phyloP scores from a whole-genome alignment of 2,888 invertebrate species.

The Leptopilina drosophilae region DNA sequence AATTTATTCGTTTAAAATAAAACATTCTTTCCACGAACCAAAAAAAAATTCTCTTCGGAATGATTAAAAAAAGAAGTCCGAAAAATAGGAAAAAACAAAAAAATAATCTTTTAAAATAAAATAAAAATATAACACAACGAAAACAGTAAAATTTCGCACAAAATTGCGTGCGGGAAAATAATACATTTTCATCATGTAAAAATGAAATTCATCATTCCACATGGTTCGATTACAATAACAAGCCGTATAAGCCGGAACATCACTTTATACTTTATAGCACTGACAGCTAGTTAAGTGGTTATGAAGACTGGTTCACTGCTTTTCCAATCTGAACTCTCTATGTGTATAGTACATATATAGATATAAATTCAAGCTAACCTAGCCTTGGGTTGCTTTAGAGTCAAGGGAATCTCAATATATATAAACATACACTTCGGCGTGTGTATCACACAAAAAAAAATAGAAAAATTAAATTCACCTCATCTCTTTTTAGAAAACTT shows the following conservation, averaged over 20 bases:
- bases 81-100: no score
- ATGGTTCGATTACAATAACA: constrained; percentile 5
- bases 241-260: constrained; percentile 1
- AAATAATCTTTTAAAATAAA: no score
- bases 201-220: neutral
- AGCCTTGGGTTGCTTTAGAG: constrained; percentile 6
- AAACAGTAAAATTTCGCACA: no score
- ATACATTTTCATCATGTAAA: neutral
- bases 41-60: no score
- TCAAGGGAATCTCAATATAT: constrained; percentile 1
- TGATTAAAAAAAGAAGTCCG: no score
- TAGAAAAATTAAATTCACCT: constrained; percentile 1
- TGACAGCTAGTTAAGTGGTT: constrained; percentile 32
- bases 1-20: no score
- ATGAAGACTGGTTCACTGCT: constrained; percentile 19
- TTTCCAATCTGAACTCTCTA: constrained; percentile 15
- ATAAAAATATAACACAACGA: no score
- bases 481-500: neutral
- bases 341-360: no score
- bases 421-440: neutral
- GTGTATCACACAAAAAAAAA: neutral
- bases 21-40: no score
- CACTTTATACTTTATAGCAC: constrained; percentile 18
- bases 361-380: constrained; percentile 7
- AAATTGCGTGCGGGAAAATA: no score